Evolutionary conservation across 2,888 invertebrate genomes (phyloP), one percentile per base, ranked within the genome.

Genomic region (Drosophila longiperda): DNA sequence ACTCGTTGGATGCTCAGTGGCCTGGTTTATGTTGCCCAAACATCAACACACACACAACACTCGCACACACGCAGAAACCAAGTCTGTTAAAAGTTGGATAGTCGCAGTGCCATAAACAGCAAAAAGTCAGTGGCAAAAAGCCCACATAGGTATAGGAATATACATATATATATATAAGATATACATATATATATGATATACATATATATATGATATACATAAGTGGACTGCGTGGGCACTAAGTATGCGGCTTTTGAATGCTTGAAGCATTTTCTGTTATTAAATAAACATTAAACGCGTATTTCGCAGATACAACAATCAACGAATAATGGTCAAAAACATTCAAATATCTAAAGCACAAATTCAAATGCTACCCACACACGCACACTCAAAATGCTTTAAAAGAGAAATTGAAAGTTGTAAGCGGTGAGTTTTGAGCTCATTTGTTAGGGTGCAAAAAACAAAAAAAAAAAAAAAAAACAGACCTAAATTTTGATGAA

Each of bases 11-110:
- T 83, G 87, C 73, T 86, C 87, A 83, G 75, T 83, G 83, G 89
- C 83, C 83, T 80, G 87, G 87, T 89, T 84, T 75, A 60, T 62
- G 73, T 74, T 73, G 83, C 75, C 81, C 83, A 83, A 78, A 85
- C 72, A 68, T 54, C 73, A 55, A 53, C 60, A 64, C 33, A 64
- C 33, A 52, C 61, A 38, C 34, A 50, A 40, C 5, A 40, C 9
- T n/a, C n/a, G 20, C 66, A 72, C 49, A 57, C 55, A 63, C 40
- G 26, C 49, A 20, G 36, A 54, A 72, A 49, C 48, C 63, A 59
- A 63, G 84, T 66, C 73, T 83, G 33, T 70, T 66, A 70, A 67
- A 81, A 80, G 59, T 81, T 82, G 80, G 74, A 61, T 40, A 72
- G 40, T 48, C 40, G 58, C 83, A 68, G 66, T 59, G 58, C 83